Base-by-base conservation (phyloP, 2,888 invertebrate genomes). In the Clitarchus hookeri region DNA sequence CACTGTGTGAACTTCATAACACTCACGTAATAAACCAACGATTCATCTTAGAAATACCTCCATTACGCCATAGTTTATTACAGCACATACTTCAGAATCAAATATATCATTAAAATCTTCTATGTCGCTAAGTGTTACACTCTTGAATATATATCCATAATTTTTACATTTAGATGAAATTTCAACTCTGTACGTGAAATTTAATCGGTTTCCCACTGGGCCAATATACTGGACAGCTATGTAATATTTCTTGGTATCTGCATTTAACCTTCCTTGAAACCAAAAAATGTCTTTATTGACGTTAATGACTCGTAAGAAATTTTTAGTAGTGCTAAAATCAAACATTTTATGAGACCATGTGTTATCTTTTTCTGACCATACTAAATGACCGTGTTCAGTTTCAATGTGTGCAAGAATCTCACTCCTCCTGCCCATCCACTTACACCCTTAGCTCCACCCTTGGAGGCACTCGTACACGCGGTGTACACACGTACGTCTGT, bases 401-500 rank as follows among this genome's bases (percentile, higher is more conserved):
- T 48, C 44, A 48, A 79, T 26, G 80, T 86, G 86, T 23, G 44
- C 27, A 16, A 86, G 79, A 8, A 84, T 26, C 23, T 79, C 79
- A 44, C 84, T 78, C 19, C 84, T 36, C 36, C 82, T 25, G 4
- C 86, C 86, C 84, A 79, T 84, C 86, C 86, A 86, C 53, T 84
- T 79, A 54, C 93, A 93, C 16, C 36, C 27, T 23, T 82, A 36
- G 8, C 27, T 36, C 88, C 89, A 88, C 87, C 91, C 91, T 89
- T 91, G 91, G 89, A 92, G 92, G 90, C 93, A 93, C 88, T 90
- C 90, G 91, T 93, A 92, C 88, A 91, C 91, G 87, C 93, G 92
- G 90, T 91, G 90, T 82, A 89, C 88, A 90, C 93, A 93, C 89
- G 90, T 91, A 48, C 92, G 91, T 91, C 93, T 93, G 91, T 93